These are phyloP conservation scores for Anseranas semipalmata DNA, from an alignment of 2,113 vertebrate species.

Conservation along the genomic window DNA sequence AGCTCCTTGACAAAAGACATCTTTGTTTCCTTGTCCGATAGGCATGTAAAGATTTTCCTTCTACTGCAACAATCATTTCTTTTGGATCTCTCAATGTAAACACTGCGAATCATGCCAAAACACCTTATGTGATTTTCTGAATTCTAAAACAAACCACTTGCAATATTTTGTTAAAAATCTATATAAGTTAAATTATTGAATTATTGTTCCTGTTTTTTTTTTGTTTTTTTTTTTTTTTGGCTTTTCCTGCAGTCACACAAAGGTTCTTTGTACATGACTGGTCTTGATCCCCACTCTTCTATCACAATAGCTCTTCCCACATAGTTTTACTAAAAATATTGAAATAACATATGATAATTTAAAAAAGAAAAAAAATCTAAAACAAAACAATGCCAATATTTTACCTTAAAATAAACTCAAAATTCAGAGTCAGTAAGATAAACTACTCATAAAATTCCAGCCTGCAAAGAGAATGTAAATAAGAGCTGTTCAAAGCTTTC, in stretches of 20 bases:
- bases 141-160: not conserved
- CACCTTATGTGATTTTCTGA: not conserved
- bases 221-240: rapidly evolving
- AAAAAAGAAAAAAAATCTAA: not conserved
- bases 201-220: not conserved
- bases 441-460: not conserved
- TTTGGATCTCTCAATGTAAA: not conserved
- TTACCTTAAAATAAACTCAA: not conserved
- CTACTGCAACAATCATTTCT: not conserved
- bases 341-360: not conserved
- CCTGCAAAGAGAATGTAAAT: not conserved
- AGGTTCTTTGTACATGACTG: not conserved
- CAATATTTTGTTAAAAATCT: not conserved
- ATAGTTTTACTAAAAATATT: not conserved
- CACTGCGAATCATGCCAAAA: not conserved
- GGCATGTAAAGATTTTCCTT: not conserved
- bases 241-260: not conserved
- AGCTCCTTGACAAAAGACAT: not conserved
- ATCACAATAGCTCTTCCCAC: not conserved
- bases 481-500: slow-evolving; percentile 24
- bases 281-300: not conserved
- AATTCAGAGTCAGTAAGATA: not conserved
- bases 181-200: not conserved
- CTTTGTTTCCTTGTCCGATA: not conserved
- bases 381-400: not conserved